Base-by-base conservation (phyloP, 92 coral and sea anemone species). In the Umimayanthus kanabou region DNA sequence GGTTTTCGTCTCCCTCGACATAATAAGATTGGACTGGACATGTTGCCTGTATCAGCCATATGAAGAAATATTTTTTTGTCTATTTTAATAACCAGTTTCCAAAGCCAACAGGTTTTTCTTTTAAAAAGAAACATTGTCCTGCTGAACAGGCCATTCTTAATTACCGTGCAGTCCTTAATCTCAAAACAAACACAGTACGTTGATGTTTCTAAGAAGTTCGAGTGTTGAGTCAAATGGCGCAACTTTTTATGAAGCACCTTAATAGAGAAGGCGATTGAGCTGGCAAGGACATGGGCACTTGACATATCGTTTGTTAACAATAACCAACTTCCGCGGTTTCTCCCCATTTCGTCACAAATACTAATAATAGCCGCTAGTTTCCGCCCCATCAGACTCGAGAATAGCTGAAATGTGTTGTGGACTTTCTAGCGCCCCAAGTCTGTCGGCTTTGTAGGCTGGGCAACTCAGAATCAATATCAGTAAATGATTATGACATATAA, bases 251-350 rank as follows among this genome's bases (percentile, higher is more conserved):
- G 9, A 39, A 18, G 15, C 22, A 15, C n/a, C 37, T 69, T 47
- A 43, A 40, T 29, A 39, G 23, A 22, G 42, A 74, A 33, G n/a
- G 6, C 30, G 67, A 82, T 47, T 16, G 87, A 15, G 16, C 18
- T 28, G 14, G 76, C 76, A 72, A 69, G 64, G 7, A 47, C 50
- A 47, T 11, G 50, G 11, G 64, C 65, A 45, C 78, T 83, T 70
- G 65, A 70, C n/a, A 43, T 43, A 45, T 18, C 13, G 78, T 83
- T 70, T 83, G 43, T 29, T 83, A 28, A 28, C 57, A 83, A 28
- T 47, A 25, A 42, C 64, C 77, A 42, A 45, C 87, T 83, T 83
- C 87, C 78, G 87, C 64, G 87, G 78, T 83, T 43, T 45, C 76
- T 47, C 42, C 45, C 64, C 43, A 28, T 66, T 25, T 45, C 87